Percentiles rank a stretch among this genome's conserved stretches.
These are phyloP conservation scores for Synergus gifuensis DNA, from an alignment of 2,888 invertebrate genomes.

Conservation along the genomic window DNA sequence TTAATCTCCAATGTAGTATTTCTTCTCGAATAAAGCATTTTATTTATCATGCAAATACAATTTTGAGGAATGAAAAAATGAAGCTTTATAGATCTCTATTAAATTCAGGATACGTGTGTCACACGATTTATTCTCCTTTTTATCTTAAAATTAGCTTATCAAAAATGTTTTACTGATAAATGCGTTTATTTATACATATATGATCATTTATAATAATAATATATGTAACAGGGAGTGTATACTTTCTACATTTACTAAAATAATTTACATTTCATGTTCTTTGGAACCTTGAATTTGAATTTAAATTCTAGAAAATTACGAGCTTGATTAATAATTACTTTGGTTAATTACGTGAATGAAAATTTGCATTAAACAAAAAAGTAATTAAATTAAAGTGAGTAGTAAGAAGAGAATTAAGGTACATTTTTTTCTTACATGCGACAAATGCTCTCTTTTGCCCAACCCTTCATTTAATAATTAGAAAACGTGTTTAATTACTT, in stretches of 20 bases:
- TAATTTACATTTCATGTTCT: neutral
- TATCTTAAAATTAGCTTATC: neutral
- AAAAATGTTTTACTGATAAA: neutral
- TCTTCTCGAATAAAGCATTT: neutral
- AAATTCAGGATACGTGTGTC: conserved; percentile 18
- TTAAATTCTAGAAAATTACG: neutral
- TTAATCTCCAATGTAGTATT: conserved; percentile 14
- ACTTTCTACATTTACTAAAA: neutral
- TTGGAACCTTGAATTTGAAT: neutral
- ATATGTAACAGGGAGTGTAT: neutral
- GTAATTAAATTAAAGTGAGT: conserved; percentile 2
- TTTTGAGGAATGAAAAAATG: neutral
- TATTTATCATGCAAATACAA: neutral
- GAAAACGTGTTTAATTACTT: conserved; percentile 16
- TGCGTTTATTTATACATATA: neutral
- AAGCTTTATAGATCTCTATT: neutral
- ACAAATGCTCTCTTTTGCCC: neutral
- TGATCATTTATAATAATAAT: neutral
- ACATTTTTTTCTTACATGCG: neutral
- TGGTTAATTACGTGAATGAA: neutral
- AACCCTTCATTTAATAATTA: conserved; percentile 35
- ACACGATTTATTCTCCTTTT: neutral
- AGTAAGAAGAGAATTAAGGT: neutral
- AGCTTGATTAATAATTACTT: neutral
- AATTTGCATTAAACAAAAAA: neutral